Conservation (phyloP, 2,888 invertebrate genomes). For the Drosophila rellima region DNA sequence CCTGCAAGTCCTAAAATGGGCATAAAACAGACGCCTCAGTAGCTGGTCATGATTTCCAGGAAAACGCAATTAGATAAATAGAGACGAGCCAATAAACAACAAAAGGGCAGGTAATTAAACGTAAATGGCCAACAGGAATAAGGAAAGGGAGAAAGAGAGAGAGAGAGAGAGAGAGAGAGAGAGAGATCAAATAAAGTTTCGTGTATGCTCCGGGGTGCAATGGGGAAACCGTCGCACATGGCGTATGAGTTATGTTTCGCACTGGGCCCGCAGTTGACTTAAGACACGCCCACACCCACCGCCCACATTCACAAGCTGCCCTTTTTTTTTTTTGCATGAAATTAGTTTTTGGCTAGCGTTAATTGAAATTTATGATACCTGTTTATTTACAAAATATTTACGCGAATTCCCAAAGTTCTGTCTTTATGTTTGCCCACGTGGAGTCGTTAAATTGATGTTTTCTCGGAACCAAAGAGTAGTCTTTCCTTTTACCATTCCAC, state of each 20-base stretch:
- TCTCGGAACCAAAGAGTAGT: neutral
- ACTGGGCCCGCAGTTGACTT: conserved; percentile 43
- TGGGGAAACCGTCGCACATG: conserved; percentile 28
- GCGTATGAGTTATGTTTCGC: conserved; percentile 55
- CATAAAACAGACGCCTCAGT: conserved; percentile 19
- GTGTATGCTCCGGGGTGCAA: conserved; percentile 49
- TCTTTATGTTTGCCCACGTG: conserved; percentile 3
- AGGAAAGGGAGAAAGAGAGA: neutral
- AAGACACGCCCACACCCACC: conserved; percentile 58
- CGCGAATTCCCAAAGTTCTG: conserved; percentile 50
- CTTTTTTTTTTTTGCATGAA: conserved; percentile 68
- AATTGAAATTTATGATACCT: conserved; percentile 84
- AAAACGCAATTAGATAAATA: conserved; percentile 54
- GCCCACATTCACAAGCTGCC: conserved; percentile 43
- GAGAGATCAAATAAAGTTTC: conserved; percentile 44
- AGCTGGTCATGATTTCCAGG: conserved; percentile 46
- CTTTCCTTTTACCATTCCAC: no score
- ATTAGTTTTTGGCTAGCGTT: conserved; percentile 74
- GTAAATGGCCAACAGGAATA: conserved; percentile 43
- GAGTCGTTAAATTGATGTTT: conserved; percentile 2
- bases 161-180: neutral
- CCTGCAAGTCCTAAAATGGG: conserved; percentile 40
- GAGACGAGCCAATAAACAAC: conserved; percentile 50
- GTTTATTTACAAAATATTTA: conserved; percentile 68
- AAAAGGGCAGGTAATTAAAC: conserved; percentile 60